Base-by-base conservation (phyloP, 2,888 invertebrate genomes). In the Nebria salina region DNA sequence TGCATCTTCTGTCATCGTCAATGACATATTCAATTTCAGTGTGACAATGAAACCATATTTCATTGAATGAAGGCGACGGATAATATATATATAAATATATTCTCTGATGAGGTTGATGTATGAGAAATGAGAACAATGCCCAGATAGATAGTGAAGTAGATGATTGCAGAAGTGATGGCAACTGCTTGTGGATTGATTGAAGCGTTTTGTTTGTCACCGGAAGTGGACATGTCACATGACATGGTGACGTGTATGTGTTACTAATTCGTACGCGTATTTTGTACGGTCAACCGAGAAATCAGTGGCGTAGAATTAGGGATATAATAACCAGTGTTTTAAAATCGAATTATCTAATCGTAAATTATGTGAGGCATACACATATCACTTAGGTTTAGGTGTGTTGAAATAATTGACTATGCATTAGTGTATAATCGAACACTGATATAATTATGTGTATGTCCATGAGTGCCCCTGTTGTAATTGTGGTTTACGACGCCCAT, bases 151-250 rank as follows among this genome's bases (percentile, higher is more conserved):
- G 54, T 13, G 54, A 66, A 15, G 66, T 66, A 66, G 20, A 66
- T 66, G 20, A 26, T 26, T 70, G 34, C 34, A 70, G n/a, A 20
- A 25, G 25, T 70, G 70, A 70, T 6, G 26, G 70, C 34, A 15
- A 15, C 68, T 25, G 68, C 15, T 25, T 11, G 25, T 15, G 20
- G 8, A 68, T 68, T 70, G 70, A 70, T 70, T 6, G 70, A 25
- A 34, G 70, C 70, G 20, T 70, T 76, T 76, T 76, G 76, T 76
- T 66, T 66, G 72, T 43, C 73, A 78, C 78, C 78, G 78, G 78
- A 78, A 78, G 73, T 78, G 78, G 20, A 70, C 26, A 26, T 70
- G 68, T 68, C 54, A 54, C 54, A 54, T 54, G 54, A 13, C 13
- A 34, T 42, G 42, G 78, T 73, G 78, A 77, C 42, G 78, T 42